A percentile compares a stretch with the other conserved stretches of the same genome.
phyloP scores from a whole-genome alignment of 2,113 vertebrate species.

The Narcine bancroftii region DNA sequence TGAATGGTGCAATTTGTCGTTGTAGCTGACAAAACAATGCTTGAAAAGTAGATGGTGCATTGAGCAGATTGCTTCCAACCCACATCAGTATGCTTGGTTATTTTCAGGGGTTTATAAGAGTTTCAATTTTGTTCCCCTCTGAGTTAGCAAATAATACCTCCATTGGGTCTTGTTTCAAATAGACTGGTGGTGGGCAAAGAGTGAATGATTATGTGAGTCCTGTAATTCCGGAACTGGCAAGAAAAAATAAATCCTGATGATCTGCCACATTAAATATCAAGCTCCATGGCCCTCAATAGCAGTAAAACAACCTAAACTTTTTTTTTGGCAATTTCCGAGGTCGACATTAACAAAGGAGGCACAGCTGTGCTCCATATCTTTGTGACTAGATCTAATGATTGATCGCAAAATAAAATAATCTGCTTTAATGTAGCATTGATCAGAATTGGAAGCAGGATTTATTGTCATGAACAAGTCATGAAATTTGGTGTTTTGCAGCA shows the following conservation, averaged over 20 bases:
- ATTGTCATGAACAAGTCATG: too few relatives aligned
- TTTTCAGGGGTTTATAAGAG: not conserved
- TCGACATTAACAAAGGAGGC: not conserved
- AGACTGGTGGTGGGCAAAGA: not conserved
- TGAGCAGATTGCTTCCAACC: not conserved
- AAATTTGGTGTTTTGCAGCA: too few relatives aligned
- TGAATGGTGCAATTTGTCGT: not conserved
- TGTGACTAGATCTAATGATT: conserved; percentile 36
- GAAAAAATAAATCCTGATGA: not conserved
- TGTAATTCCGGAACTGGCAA: not conserved
- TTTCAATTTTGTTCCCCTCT: not conserved
- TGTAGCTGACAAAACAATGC: not conserved
- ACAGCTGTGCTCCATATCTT: not conserved
- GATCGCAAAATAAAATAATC: conserved; percentile 30
- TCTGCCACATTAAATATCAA: not conserved
- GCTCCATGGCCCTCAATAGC: not conserved
- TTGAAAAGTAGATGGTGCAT: not conserved
- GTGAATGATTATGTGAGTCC: not conserved
- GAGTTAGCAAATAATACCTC: not conserved
- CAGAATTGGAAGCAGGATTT: too few relatives aligned
- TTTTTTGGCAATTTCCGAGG: not conserved
- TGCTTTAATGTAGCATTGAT: conserved; percentile 17
- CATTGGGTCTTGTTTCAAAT: not conserved
- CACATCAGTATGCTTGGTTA: too few relatives aligned
- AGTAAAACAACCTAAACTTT: not conserved